Evolutionary conservation across 2,888 invertebrate genomes (phyloP).

Genomic region (Tuberolachnus salignus): DNA sequence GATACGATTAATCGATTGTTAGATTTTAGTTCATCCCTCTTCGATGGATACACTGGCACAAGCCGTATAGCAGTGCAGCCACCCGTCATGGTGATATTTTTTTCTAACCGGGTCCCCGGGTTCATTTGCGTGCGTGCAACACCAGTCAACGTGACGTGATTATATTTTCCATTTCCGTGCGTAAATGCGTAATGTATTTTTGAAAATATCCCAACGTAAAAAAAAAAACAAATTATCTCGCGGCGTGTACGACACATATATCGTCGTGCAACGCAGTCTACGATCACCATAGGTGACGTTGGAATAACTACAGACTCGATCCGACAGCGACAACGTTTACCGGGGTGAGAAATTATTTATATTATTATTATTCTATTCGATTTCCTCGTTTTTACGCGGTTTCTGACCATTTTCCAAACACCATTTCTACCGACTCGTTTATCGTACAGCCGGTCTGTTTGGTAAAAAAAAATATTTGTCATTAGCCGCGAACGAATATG

Average conservation of each 20-base stretch:
- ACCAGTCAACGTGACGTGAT: conserved; percentile 55
- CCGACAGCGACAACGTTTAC: neutral
- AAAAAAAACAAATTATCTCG: conserved; percentile 33
- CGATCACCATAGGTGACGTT: neutral
- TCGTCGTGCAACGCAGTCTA: neutral
- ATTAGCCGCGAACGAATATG: neutral
- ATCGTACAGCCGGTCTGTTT: neutral
- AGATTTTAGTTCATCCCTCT: neutral
- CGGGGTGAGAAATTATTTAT: conserved; percentile 6
- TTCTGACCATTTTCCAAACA: neutral
- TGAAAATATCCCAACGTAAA: conserved; percentile 48
- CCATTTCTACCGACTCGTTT: too few relatives aligned
- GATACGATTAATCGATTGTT: too few relatives aligned
- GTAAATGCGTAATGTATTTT: conserved; percentile 34
- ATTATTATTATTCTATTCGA: neutral
- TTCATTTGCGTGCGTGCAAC: conserved; percentile 7
- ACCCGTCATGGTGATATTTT: neutral
- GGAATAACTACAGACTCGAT: neutral
- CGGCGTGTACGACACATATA: neutral
- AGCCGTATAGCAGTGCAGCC: conserved; percentile 20
- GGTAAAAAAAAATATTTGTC: neutral
- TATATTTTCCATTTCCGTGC: conserved; percentile 18
- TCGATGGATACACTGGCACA: neutral
- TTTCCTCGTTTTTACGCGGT: neutral
- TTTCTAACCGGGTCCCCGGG: neutral